These are phyloP conservation scores for Nomada goodeniana DNA, from an alignment of 2,888 invertebrate genomes.

Conservation along the genomic window DNA sequence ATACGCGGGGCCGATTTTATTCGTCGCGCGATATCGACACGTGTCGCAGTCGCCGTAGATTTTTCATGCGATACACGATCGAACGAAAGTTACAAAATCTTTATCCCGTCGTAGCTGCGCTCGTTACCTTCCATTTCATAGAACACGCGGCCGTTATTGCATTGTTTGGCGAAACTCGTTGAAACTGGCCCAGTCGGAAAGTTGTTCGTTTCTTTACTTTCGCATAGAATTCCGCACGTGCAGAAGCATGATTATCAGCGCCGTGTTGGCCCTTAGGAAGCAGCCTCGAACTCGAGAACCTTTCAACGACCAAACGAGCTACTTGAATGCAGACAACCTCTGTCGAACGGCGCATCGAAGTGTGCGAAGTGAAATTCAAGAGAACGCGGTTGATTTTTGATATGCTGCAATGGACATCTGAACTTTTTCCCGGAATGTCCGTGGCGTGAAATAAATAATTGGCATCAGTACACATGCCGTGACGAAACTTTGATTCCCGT, in stretches of 20 bases:
- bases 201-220: slow-evolving; percentile 46
- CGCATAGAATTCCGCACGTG: slow-evolving; percentile 43
- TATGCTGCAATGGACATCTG: not conserved
- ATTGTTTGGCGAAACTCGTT: slow-evolving; percentile 13
- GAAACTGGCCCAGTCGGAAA: slow-evolving; percentile 31
- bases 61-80: not conserved
- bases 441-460: no score
- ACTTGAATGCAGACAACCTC: slow-evolving; percentile 54
- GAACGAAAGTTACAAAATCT: not conserved
- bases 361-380: slow-evolving; percentile 7
- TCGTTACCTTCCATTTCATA: slow-evolving; percentile 12
- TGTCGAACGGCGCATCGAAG: slow-evolving; percentile 23
- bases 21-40: not conserved
- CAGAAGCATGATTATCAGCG: slow-evolving; percentile 52
- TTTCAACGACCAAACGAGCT: slow-evolving; percentile 56
- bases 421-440: not conserved
- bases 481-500: not conserved
- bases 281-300: slow-evolving; percentile 49
- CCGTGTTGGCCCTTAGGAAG: slow-evolving; percentile 40
- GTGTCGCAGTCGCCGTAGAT: not conserved
- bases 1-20: no score
- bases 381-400: not conserved
- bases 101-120: not conserved
- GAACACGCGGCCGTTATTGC: slow-evolving; percentile 18
- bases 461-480: no score